Evolutionary conservation across 2,888 invertebrate species (phyloP), one percentile per base, ranked within the genome.

Genomic region (Branchellion lobata): DNA sequence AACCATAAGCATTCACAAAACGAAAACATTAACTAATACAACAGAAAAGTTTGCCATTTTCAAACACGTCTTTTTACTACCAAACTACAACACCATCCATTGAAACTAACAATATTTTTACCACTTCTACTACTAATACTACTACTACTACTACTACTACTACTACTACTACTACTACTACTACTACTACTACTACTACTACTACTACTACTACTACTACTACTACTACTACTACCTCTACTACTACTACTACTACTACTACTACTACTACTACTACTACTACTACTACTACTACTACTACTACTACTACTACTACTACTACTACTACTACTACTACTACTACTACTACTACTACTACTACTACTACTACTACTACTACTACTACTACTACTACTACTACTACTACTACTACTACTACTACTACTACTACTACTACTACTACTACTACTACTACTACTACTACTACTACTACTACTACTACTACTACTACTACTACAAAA

Each of bases 251-350:
- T 27, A 65, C 65, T 27, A 65, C 65, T 27, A 65, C 65, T 27
- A 65, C 65, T 27, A 65, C 65, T 27, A 65, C 65, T 27, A 65
- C 65, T 27, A 65, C 65, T 27, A 65, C 65, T 27, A 65, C 65
- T 27, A 65, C 5, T 27, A 65, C 65, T 27, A 65, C 65, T 27
- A 65, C 65, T 27, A 65, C 65, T 11, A 65, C 65, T 27, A 65
- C 65, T 27, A 65, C 65, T 65, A 65, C 65, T 65, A 65, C 8
- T 65, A 65, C 8, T 65, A 65, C 8, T 65, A 65, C 8, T 65
- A 65, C 65, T 65, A 65, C 65, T 65, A 65, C 65, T 65, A 65
- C 65, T 65, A 65, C 29, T 65, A 11, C 29, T 65, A 29, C 29
- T 65, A 40, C 40, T 40, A 40, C 40, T 14, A 40, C 40, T 14